Conservation (phyloP, 2,113 vertebrate species). For the Dipodomys spectabilis region DNA sequence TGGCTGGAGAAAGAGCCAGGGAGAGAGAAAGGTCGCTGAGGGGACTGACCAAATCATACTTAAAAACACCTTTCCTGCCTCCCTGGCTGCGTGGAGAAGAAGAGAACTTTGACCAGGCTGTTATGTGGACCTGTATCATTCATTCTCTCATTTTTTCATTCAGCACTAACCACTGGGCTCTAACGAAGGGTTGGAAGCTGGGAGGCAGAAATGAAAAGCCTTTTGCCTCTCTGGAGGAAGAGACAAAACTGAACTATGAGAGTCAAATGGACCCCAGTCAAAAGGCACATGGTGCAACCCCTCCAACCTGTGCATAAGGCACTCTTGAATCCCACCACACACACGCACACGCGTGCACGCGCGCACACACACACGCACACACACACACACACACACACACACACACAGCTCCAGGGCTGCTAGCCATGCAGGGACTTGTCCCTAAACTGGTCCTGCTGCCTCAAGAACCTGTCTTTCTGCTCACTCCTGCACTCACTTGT, state of each 20-base stretch:
- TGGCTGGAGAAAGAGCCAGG: not conserved
- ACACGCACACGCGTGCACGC: too few species aligned
- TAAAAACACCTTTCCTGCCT: too few species aligned
- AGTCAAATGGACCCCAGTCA: not conserved
- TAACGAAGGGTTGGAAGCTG: not conserved
- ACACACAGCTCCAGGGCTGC: not conserved
- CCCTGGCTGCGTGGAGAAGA: not conserved
- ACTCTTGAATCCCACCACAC: not conserved
- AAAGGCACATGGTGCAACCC: rapidly evolving
- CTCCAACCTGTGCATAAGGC: not conserved
- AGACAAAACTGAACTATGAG: not conserved
- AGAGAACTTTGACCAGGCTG: not conserved
- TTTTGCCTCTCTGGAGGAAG: not conserved
- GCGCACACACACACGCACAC: too few species aligned
- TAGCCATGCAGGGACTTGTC: conserved; percentile 60
- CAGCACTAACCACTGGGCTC: not conserved
- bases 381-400: not conserved
- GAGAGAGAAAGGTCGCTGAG: not conserved
- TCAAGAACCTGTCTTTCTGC: conserved; percentile 50
- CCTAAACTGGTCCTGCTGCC: conserved; percentile 5
- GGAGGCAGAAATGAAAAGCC: not conserved
- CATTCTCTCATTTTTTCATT: not conserved
- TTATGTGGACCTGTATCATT: too few species aligned
- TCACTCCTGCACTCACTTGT: not conserved
- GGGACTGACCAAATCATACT: not conserved